A percentile compares a stretch with the other conserved stretches of the same genome.
phyloP scores from a whole-genome alignment of 2,113 vertebrate species.

The Vicugna pacos region DNA sequence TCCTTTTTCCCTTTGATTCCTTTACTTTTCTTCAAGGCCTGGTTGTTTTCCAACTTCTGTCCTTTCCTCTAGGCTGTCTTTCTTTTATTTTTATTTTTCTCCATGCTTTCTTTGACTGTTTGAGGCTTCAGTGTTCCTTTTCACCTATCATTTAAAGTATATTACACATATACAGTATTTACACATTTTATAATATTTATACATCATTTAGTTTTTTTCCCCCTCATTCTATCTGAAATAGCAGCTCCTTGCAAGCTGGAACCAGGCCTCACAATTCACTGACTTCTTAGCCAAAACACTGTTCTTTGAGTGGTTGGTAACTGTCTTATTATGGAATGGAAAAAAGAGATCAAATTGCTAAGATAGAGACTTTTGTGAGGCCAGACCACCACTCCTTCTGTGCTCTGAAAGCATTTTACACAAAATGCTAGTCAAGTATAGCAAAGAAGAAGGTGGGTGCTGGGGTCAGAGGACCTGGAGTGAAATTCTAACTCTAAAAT shows the following conservation, averaged over 20 bases:
- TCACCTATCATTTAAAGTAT: background rate
- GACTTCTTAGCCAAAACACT: background rate
- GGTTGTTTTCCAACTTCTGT: background rate
- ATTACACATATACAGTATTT: background rate
- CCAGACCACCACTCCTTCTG: background rate
- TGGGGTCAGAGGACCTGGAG: background rate
- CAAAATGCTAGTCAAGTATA: background rate
- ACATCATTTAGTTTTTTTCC: background rate
- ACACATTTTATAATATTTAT: background rate
- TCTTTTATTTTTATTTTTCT: background rate
- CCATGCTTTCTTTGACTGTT: background rate
- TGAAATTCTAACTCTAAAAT: background rate
- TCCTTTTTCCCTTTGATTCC: background rate
- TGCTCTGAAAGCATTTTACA: background rate
- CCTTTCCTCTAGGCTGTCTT: background rate
- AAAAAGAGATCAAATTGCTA: background rate
- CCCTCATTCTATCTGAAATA: background rate
- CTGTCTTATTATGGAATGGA: background rate
- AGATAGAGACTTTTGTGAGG: background rate
- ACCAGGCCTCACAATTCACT: background rate
- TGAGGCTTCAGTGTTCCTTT: background rate
- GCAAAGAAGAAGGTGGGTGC: background rate
- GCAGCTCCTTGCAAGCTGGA: background rate
- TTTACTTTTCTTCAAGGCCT: background rate
- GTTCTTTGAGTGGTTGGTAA: background rate